phyloP scores from a whole-genome alignment of 23 tunicate species.

The Diplosoma virens region DNA sequence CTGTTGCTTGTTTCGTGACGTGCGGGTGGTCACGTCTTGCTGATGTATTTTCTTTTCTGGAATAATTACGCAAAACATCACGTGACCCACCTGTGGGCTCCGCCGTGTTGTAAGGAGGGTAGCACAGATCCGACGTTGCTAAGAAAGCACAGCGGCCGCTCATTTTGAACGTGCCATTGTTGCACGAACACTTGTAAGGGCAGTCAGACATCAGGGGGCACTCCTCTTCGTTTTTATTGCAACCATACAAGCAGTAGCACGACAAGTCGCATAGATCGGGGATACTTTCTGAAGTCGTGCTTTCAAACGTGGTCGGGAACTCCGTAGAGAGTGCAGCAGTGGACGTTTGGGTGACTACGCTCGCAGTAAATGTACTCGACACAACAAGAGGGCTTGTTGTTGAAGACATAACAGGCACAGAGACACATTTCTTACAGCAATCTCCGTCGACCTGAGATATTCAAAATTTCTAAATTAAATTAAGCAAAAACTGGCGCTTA shows the following conservation, averaged over 20 bases:
- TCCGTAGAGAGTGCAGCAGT: no score
- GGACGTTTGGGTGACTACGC: no score
- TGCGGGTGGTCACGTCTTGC: no score
- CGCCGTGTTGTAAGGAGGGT: conserved; percentile 59
- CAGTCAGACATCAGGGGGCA: conserved; percentile 75
- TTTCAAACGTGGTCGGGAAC: no score
- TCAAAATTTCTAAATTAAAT: no score
- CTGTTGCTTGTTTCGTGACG: no score
- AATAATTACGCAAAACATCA: no score
- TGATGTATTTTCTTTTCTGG: no score
- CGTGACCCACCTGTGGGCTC: conserved; percentile 38
- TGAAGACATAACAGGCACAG: not conserved
- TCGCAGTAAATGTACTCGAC: no score
- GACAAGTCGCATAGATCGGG: conserved; percentile 72
- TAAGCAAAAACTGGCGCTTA: no score
- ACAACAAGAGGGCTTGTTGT: no score
- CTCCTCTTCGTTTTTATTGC: conserved; percentile 70
- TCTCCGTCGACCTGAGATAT: conserved; percentile 44
- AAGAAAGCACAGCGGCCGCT: conserved; percentile 85
- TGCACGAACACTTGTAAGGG: conserved; percentile 79
- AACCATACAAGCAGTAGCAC: conserved; percentile 92
- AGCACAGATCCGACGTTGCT: conserved; percentile 62
- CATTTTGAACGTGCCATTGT: conserved; percentile 56
- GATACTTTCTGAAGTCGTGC: not conserved
- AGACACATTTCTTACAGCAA: conserved; percentile 63